Evolutionary conservation across 2,113 vertebrate genomes (phyloP).

Genomic region (Melanotaenia duboulayi): DNA sequence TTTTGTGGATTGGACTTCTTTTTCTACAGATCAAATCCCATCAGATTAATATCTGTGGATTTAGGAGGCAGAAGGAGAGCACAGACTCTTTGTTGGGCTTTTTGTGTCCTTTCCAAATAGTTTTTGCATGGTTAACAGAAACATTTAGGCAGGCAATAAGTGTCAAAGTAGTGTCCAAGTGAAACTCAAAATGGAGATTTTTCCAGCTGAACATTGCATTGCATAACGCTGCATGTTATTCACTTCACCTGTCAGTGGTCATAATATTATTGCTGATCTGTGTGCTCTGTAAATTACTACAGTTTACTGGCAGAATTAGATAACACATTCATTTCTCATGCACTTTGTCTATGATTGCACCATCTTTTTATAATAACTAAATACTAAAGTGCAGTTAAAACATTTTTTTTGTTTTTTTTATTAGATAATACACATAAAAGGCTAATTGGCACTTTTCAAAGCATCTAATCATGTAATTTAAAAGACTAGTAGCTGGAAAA

Average conservation of each 20-base stretch:
- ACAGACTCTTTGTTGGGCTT: too few species aligned
- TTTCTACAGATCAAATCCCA: too few species aligned
- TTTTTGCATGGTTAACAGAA: neutral
- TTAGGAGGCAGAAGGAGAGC: too few species aligned
- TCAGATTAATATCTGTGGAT: too few species aligned
- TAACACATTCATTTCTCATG: neutral
- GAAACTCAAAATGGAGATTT: too few species aligned
- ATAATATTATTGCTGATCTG: neutral
- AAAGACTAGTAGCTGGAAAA: constrained; percentile 23
- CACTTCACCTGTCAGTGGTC: neutral
- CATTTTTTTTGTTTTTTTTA: constrained; percentile 3
- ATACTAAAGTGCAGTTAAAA: neutral
- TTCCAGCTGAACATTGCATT: neutral
- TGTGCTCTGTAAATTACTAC: too few species aligned
- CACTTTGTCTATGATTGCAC: neutral
- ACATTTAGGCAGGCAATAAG: neutral
- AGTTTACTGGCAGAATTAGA: too few species aligned
- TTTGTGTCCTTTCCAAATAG: too few species aligned
- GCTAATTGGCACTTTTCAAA: constrained; percentile 11
- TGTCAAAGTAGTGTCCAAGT: too few species aligned
- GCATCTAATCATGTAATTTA: neutral
- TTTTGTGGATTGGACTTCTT: too few species aligned
- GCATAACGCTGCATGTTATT: neutral
- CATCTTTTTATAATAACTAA: constrained; percentile 8
- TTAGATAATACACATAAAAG: constrained; percentile 22